Evolutionary conservation across 2,888 invertebrate genomes (phyloP), one percentile per base, ranked within the genome.

Genomic region (Pollenia griseotomentosa): DNA sequence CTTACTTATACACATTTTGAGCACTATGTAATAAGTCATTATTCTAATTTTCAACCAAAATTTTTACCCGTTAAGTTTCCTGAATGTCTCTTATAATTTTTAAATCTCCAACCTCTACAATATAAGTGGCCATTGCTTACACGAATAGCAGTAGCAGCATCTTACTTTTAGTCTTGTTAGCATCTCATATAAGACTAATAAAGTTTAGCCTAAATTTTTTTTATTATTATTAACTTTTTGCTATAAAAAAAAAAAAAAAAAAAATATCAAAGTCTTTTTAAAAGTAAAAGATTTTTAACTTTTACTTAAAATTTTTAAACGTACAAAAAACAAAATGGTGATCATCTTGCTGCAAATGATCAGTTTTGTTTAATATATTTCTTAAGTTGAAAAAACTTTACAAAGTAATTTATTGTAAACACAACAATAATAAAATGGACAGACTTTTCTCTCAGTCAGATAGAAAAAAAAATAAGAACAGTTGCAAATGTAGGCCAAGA

Each of bases 401-500:
- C 23, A 68, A 59, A 68, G 51, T 33, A 68, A 75, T 59, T 68
- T 68, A 51, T 57, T 68, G 66, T 48, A 53, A 57, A 40, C 11
- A 11, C 11, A 53, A 68, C 23, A 55, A 75, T 70, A 53, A 55
- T 46, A 4, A 33, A 40, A 61, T 44, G 40, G 59, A 75, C 59
- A 33, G 74, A 57, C 74, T 23, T 48, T 19, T 33, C 61, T 53
- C 51, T 53, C 23, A 68, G 42, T 12, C 9, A 53, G 44, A 61
- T 63, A 59, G 12, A 48, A 80, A 23, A 48, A 53, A 23, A 65
- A 81, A 73, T 51, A 70, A 84, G 78, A 78, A 57, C 74, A 70
- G 40, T 68, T 63, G 14, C 40, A 73, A 83, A 85, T 80, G 80
- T 85, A 80, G 86, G 86, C 74, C 86, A 86, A 86, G 86, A 86